Conservation (phyloP, 2,888 invertebrate species). For the Polyploca ridens region DNA sequence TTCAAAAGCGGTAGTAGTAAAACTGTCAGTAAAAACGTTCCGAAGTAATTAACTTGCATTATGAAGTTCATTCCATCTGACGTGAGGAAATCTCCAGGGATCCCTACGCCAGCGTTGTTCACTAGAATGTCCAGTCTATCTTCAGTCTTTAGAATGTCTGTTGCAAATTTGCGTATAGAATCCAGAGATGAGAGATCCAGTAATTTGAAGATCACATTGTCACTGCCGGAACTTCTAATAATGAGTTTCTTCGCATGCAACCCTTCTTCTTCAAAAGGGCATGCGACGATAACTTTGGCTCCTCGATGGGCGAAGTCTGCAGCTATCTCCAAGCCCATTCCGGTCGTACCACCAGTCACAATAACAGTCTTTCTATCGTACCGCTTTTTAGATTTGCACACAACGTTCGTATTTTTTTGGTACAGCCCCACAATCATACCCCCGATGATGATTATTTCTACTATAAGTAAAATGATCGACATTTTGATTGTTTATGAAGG, state of each 20-base stretch:
- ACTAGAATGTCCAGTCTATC: slow-evolving; percentile 91
- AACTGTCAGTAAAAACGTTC: slow-evolving; percentile 95
- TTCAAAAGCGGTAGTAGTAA: slow-evolving; percentile 92
- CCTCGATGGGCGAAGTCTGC: slow-evolving; percentile 70
- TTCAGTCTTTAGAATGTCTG: slow-evolving; percentile 89
- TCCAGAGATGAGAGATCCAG: slow-evolving; percentile 90
- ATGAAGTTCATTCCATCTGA: slow-evolving; percentile 93
- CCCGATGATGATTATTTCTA: slow-evolving; percentile 49
- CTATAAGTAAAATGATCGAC: slow-evolving; percentile 46
- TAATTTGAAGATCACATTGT: slow-evolving; percentile 88
- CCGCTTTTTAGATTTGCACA: slow-evolving; percentile 69
- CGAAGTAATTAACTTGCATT: slow-evolving; percentile 97
- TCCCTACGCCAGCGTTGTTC: slow-evolving; percentile 94
- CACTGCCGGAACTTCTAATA: slow-evolving; percentile 86
- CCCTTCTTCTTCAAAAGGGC: slow-evolving; percentile 71
- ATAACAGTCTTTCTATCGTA: slow-evolving; percentile 68
- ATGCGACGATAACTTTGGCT: slow-evolving; percentile 72
- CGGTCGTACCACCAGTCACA: slow-evolving; percentile 73
- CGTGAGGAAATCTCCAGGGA: slow-evolving; percentile 84
- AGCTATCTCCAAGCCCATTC: slow-evolving; percentile 74
- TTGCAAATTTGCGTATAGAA: slow-evolving; percentile 92
- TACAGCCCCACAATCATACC: slow-evolving; percentile 64
- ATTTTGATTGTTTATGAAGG: slow-evolving; percentile 31
- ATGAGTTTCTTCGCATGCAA: slow-evolving; percentile 83
- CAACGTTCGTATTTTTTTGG: slow-evolving; percentile 71